Percentiles rank a stretch among this genome's conserved stretches.
These are phyloP conservation scores for Xenotilapia longispinis DNA, from an alignment of 2,113 vertebrate genomes.

Conservation along the genomic window DNA sequence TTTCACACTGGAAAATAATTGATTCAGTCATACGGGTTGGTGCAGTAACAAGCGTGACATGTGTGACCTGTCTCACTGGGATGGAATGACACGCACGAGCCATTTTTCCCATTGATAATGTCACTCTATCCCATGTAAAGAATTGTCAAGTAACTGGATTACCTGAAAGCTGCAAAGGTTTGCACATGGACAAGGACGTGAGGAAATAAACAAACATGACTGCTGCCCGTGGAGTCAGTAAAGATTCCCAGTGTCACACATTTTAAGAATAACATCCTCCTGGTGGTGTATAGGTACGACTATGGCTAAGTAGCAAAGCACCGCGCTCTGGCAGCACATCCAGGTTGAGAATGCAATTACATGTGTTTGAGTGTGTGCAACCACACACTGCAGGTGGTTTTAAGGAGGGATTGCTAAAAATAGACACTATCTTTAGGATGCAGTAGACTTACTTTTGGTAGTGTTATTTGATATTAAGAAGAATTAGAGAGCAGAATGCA, in stretches of 20 bases:
- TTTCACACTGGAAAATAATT: conserved; percentile 1
- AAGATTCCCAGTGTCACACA: not conserved
- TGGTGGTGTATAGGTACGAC: not conserved
- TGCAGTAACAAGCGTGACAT: not conserved
- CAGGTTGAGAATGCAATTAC: not conserved
- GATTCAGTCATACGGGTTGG: not conserved
- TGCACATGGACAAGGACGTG: not conserved
- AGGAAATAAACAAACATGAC: not conserved
- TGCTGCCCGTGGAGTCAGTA: not conserved
- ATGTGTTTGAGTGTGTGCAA: not conserved
- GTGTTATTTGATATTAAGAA: not conserved
- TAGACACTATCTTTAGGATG: not conserved
- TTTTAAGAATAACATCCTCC: not conserved
- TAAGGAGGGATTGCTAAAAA: not conserved
- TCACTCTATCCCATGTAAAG: not conserved
- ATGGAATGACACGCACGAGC: not conserved
- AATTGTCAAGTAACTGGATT: not conserved
- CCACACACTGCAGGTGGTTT: not conserved
- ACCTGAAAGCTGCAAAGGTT: not conserved
- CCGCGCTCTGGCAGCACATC: not conserved
- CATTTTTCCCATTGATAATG: not conserved
- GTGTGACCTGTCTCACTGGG: conserved; percentile 4
- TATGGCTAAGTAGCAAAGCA: not conserved
- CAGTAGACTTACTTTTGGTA: not conserved
- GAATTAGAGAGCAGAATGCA: not conserved